phyloP scores from a whole-genome alignment of 2,797 vertebrate species.

The Triplophysa yarkandensis region DNA sequence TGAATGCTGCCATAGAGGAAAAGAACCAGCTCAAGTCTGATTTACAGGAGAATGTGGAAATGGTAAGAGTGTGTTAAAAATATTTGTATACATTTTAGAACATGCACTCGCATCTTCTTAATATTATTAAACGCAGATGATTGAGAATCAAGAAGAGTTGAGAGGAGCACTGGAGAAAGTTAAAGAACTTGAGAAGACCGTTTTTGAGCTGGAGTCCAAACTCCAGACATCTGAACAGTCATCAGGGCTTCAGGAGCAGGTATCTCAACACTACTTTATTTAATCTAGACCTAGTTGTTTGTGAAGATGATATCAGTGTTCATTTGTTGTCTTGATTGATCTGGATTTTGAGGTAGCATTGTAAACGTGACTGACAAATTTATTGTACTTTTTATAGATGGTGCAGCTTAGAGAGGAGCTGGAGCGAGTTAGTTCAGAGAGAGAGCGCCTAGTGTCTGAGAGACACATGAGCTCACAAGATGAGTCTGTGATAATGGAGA shows the following conservation, averaged over 20 bases:
- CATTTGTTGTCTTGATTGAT: too few relatives aligned
- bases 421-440: conserved; percentile 32
- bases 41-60: conserved; percentile 71
- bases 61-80: conserved; percentile 65
- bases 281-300: not conserved
- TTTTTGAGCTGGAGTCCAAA: conserved; percentile 35
- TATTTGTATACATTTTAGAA: too few relatives aligned
- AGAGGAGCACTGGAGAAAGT: conserved; percentile 73
- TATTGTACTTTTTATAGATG: conserved; percentile 28
- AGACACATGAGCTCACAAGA: not conserved
- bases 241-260: conserved; percentile 23
- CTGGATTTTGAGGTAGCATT: not conserved
- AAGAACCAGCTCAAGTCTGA: conserved; percentile 66
- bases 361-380: not conserved
- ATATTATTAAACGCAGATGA: conserved; percentile 70
- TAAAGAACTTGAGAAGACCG: conserved; percentile 57
- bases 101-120: not conserved
- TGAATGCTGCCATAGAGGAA: conserved; percentile 53
- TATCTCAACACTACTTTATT: not conserved
- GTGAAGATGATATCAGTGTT: not conserved
- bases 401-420: conserved; percentile 53
- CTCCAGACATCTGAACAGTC: not conserved
- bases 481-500: conserved; percentile 28
- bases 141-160: conserved; percentile 82
- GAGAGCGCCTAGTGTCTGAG: conserved; percentile 46